Evolutionary conservation across 2,888 invertebrate genomes (phyloP), one percentile per base, ranked within the genome.

Genomic region (Rhamnusium bicolor): DNA sequence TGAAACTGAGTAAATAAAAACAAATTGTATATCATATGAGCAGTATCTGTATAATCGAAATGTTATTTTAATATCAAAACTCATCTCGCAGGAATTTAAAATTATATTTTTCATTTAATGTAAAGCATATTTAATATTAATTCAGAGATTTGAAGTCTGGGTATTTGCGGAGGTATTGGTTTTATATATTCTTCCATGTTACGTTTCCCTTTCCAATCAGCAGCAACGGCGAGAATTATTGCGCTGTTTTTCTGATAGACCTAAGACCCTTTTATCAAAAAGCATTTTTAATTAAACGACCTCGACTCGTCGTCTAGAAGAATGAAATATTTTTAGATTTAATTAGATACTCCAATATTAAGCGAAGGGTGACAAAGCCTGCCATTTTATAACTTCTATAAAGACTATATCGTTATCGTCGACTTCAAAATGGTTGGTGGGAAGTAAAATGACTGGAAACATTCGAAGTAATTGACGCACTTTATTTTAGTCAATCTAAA

Each of bases 261-360:
- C 46, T n/a, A 27, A 54, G 67, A 60, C 69, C 69, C 69, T 69
- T 32, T 69, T 60, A 69, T 69, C 69, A 60, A 56, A 65, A 69
- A 40, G 60, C 60, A 47, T 69, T 69, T 60, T 60, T 69, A 69
- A 69, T 69, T 69, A 69, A 69, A 69, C 24, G 51, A 21, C 49
- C 19, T 29, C 51, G 49, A n/a, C 53, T 7, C 60, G 46, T 6
- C 40, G 54, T 67, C 67, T 67, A 67, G 67, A 67, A 67, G 67
- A 67, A 67, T 61, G 71, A 58, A 71, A 71, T 71, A 71, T 71
- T 71, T 60, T 71, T 71, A 60, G 51, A 58, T 71, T 71, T 71
- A 71, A 71, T 71, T 71, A 71, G 71, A 71, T 71, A 66, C 66
- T 60, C 56, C 71, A 63, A 63, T 70, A 46, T 62, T 40, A 60